These are phyloP conservation scores for Sapajus apella DNA, from an alignment of 2,113 vertebrate species.

Conservation along the genomic window DNA sequence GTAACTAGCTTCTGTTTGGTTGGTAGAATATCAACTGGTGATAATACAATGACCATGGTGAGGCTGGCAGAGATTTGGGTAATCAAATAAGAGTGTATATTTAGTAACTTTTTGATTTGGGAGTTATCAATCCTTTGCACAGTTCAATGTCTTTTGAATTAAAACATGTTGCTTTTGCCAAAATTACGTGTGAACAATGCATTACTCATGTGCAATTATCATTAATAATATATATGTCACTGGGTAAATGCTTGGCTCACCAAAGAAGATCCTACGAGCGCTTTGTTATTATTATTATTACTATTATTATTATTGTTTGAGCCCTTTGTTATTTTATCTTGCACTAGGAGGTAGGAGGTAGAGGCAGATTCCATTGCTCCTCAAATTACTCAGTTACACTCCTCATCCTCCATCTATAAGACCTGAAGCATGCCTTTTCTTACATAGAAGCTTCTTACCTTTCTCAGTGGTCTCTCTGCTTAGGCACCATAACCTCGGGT, in stretches of 20 bases:
- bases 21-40: neutral
- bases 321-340: neutral
- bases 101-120: neutral
- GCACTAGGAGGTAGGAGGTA: no score
- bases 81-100: neutral
- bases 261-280: neutral
- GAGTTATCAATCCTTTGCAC: neutral
- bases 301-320: neutral
- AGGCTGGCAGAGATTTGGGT: neutral
- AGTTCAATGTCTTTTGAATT: neutral
- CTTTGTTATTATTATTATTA: neutral
- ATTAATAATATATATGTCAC: neutral
- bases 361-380: neutral
- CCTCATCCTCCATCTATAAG: neutral
- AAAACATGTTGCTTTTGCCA: neutral
- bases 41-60: neutral
- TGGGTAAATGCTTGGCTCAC: neutral
- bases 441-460: neutral
- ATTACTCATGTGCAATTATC: neutral
- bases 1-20: neutral
- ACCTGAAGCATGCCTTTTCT: neutral
- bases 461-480: neutral
- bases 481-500: neutral
- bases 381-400: fast-evolving
- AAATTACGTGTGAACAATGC: neutral